These are phyloP conservation scores for Agriopis marginaria DNA, from an alignment of 2,888 invertebrate genomes.

Conservation along the genomic window DNA sequence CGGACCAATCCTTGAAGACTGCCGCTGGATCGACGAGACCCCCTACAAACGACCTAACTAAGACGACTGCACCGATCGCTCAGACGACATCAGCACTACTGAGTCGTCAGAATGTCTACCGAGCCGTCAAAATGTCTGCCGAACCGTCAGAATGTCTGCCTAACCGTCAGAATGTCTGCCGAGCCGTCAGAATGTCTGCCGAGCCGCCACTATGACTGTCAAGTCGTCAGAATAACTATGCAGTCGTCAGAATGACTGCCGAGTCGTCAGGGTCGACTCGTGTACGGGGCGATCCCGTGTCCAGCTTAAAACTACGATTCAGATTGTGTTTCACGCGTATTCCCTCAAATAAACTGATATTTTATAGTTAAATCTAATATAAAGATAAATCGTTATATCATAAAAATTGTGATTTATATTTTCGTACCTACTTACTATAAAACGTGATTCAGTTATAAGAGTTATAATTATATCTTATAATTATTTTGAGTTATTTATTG, in stretches of 20 bases:
- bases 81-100: slow-evolving; percentile 24
- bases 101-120: slow-evolving; percentile 2
- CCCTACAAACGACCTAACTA: slow-evolving; percentile 30
- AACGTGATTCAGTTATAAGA: slow-evolving; percentile 16
- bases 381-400: background rate
- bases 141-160: slow-evolving; percentile 19
- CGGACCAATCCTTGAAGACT: slow-evolving; percentile 72
- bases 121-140: background rate
- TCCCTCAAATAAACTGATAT: slow-evolving; percentile 42
- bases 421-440: background rate
- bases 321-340: slow-evolving; percentile 57
- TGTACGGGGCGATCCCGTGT: slow-evolving; percentile 45
- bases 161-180: background rate
- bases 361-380: slow-evolving; percentile 21
- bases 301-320: slow-evolving; percentile 56
- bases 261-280: slow-evolving; percentile 36
- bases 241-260: slow-evolving; percentile 27
- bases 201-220: slow-evolving; percentile 22
- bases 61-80: slow-evolving; percentile 42
- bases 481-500: slow-evolving; percentile 11
- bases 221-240: slow-evolving; percentile 6
- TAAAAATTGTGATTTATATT: slow-evolving; percentile 13
- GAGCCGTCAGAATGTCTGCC: slow-evolving; percentile 6
- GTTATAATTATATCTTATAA: slow-evolving; percentile 3
- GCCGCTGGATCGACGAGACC: slow-evolving; percentile 53